Conservation (phyloP, 2,797 vertebrate species). For the Cyclopterus lumpus region DNA sequence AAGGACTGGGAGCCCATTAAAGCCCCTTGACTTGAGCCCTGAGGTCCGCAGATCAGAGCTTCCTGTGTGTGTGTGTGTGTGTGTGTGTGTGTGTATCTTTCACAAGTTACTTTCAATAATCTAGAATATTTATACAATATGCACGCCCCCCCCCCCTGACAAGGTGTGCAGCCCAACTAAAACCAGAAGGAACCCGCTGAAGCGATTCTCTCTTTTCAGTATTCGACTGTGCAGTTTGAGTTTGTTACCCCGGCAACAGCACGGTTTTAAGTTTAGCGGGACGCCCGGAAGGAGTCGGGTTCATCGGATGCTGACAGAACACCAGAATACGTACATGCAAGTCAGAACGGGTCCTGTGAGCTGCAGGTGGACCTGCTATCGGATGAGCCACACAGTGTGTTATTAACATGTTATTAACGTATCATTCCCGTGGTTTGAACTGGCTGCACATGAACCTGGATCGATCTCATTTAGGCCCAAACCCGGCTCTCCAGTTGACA, state of each 20-base stretch:
- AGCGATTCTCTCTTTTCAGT: background rate
- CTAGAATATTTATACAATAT: background rate
- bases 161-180: conserved; percentile 2
- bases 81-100: background rate
- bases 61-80: background rate
- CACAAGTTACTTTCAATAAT: background rate
- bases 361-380: conserved; percentile 32
- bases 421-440: background rate
- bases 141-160: background rate
- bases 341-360: conserved; percentile 22
- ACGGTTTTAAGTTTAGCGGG: conserved; percentile 71
- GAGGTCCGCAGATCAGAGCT: background rate
- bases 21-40: no score
- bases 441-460: background rate
- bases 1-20: no score
- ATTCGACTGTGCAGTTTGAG: background rate
- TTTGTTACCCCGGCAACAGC: conserved; percentile 50
- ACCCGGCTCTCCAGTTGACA: conserved; percentile 7
- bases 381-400: background rate
- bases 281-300: conserved; percentile 50
- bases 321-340: conserved; percentile 42
- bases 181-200: background rate
- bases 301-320: conserved; percentile 60
- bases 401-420: no score
- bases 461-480: conserved; percentile 9